Conservation (phyloP, 92 coral and sea anemone species). For the Epizoanthus scotinus region DNA sequence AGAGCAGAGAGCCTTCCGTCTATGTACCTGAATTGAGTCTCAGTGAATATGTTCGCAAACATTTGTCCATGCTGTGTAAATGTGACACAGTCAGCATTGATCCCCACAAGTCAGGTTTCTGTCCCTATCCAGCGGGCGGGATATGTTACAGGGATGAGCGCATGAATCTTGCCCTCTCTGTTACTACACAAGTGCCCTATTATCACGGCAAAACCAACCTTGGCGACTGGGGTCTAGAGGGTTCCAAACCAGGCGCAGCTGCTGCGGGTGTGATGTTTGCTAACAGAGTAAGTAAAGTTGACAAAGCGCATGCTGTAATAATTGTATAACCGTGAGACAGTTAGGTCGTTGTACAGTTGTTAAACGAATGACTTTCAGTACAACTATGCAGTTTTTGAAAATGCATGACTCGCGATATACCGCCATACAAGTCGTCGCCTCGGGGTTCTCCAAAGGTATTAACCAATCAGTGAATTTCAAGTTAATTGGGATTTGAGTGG, state of each 20-base stretch:
- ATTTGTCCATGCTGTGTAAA: slow-evolving; percentile 56
- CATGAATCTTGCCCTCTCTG: slow-evolving; percentile 70
- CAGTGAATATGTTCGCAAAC: slow-evolving; percentile 54
- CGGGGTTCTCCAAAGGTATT: too few relatives aligned
- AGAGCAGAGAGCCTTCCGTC: slow-evolving; percentile 28
- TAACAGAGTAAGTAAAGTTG: slow-evolving; percentile 65
- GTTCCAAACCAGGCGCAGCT: slow-evolving; percentile 92
- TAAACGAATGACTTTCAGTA: too few relatives aligned
- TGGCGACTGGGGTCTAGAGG: slow-evolving; percentile 81
- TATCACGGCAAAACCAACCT: slow-evolving; percentile 63
- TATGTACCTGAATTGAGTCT: slow-evolving; percentile 69
- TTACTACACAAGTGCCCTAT: slow-evolving; percentile 63
- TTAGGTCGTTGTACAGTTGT: too few relatives aligned
- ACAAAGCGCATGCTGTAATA: not conserved
- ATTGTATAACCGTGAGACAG: not conserved
- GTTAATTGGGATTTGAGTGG: too few relatives aligned
- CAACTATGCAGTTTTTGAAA: too few relatives aligned
- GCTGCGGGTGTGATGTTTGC: slow-evolving; percentile 82
- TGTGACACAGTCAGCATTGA: slow-evolving; percentile 85
- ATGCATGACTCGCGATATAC: too few relatives aligned
- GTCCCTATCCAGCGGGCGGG: slow-evolving; percentile 89
- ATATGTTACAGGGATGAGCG: slow-evolving; percentile 71
- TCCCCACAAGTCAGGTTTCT: slow-evolving; percentile 87
- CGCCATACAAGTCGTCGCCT: too few relatives aligned
- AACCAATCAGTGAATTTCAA: too few relatives aligned